Percentiles rank a stretch among this genome's conserved stretches.
Conservation (phyloP, 2,888 invertebrate species). For the Leptothorax acervorum region DNA sequence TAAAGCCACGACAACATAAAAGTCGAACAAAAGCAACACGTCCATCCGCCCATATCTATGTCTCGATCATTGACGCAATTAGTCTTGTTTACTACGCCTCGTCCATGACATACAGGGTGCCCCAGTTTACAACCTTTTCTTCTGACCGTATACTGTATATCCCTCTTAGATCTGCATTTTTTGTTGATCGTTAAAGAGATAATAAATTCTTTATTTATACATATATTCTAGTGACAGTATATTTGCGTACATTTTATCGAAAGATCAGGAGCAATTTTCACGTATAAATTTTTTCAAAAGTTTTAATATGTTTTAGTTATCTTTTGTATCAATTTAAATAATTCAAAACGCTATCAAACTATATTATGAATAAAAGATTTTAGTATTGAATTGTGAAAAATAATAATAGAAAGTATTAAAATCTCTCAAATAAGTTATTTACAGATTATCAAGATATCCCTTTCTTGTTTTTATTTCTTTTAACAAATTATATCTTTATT, state of each 20-base stretch:
- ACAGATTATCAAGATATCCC: background rate
- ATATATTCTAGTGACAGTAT: background rate
- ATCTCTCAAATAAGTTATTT: background rate
- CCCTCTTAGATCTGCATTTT: background rate
- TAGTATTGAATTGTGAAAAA: background rate
- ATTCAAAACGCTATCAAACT: background rate
- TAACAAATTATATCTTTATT: background rate
- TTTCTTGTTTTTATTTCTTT: background rate
- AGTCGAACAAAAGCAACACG: constrained; percentile 33
- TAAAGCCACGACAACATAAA: constrained; percentile 36
- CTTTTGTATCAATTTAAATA: background rate
- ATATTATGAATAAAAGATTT: background rate
- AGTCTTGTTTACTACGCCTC: constrained; percentile 43
- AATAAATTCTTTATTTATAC: background rate
- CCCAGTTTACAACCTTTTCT: constrained; percentile 21
- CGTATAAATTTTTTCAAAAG: background rate
- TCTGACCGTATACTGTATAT: background rate
- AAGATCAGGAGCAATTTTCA: background rate
- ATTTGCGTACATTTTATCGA: background rate
- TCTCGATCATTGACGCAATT: constrained; percentile 47
- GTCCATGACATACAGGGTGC: constrained; percentile 26
- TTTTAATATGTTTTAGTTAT: background rate
- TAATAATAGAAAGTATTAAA: background rate
- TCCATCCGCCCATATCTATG: constrained; percentile 11
- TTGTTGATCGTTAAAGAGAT: background rate